Base-by-base conservation (phyloP, 2,113 vertebrate genomes). In the Paramisgurnus dabryanus region DNA sequence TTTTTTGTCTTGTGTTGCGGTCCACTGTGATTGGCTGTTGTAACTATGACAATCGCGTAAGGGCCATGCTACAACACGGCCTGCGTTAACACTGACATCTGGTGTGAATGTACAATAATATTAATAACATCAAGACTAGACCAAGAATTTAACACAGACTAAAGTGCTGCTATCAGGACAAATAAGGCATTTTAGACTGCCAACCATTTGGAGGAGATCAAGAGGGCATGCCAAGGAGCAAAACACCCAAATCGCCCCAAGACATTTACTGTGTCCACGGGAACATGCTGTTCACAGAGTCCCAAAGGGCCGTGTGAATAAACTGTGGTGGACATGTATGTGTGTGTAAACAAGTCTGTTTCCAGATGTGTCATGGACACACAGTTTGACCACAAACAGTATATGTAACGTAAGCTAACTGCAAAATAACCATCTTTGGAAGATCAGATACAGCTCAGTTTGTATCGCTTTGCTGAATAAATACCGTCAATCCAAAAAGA, bases 171-270 rank as follows among this genome's bases (percentile, higher is more conserved):
- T 57, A 15, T 4, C 13, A 57, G 13, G 55, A 78, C 1, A 41
- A 3, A 61, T 7, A 49, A 66, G 7, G 67, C 60, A 49, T 13
- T 40, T 71, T 53, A 13, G 41, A n/a, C 80, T 39, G 10, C 2
- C 67, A 68, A 41, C 83, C 85, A 85, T 80, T 80, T 86, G 85
- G 69, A 83, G 85, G 83, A 82, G 82, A 78, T 80, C 55, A 3
- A 15, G 22, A 3, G 9, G 58, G 39, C 57, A 40, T 58, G 5
- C 53, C 3, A 45, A 39, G 45, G n/a, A 18, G n/a, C 7, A 27
- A 53, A 67, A 60, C 65, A 68, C 7, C 55, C 49, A 67, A 0
- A 55, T 4, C 8, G 55, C 65, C 57, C 49, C 40, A 69, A 47
- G 50, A 57, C 15, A 39, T 4, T 34, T 34, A 34, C 27, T 34